phyloP scores from a whole-genome alignment of 2,113 vertebrate species.

The Ptilorrhoa leucosticta region DNA sequence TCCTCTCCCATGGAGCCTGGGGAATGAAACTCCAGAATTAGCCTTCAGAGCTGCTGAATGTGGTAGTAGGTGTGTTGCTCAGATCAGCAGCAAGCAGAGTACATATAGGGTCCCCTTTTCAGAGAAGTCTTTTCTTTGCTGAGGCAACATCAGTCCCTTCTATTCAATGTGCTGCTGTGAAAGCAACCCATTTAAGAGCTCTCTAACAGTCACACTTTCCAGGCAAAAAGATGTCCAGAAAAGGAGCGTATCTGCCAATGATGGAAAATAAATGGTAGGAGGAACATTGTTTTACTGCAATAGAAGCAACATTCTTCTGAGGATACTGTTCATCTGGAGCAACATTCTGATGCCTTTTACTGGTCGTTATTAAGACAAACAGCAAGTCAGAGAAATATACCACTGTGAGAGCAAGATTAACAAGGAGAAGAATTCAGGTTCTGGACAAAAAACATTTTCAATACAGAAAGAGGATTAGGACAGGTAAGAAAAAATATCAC shows the following conservation, averaged over 20 bases:
- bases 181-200: neutral
- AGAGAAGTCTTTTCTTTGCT: neutral
- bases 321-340: neutral
- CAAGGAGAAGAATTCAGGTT: neutral
- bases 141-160: neutral
- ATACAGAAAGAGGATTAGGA: neutral
- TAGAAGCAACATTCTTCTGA: neutral
- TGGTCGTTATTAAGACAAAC: neutral
- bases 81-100: neutral
- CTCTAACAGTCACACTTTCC: neutral
- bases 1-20: neutral
- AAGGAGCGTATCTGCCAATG: neutral
- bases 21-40: neutral
- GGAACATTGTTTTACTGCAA: neutral
- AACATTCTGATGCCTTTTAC: neutral
- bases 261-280: neutral
- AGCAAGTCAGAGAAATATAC: neutral
- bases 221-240: neutral
- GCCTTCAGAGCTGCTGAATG: neutral
- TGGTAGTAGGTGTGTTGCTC: neutral
- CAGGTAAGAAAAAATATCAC: neutral
- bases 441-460: neutral
- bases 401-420: neutral
- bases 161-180: neutral
- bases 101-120: accelerated